A percentile compares a stretch with the other conserved stretches of the same genome.
phyloP scores from a whole-genome alignment of 1,140 invertebrate species.

The Drosophila aff. region DNA sequence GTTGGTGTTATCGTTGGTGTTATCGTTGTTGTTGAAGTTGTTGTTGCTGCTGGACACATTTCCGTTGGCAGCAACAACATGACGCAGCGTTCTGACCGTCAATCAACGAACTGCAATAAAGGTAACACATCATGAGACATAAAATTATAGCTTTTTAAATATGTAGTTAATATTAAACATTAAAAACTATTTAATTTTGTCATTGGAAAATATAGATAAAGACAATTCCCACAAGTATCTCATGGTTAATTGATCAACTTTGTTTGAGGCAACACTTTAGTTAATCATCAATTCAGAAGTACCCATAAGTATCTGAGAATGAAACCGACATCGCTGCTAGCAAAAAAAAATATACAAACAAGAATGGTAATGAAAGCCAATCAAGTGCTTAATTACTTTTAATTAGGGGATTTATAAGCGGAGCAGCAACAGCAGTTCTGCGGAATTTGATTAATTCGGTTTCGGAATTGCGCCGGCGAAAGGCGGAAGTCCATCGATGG shows the following conservation, averaged over 20 bases:
- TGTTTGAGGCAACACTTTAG: not conserved
- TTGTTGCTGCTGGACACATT: conserved; percentile 56
- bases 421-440: conserved; percentile 18
- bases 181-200: not conserved
- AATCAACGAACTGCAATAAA: conserved; percentile 43
- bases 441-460: conserved; percentile 1
- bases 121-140: not conserved
- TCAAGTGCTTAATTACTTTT: conserved; percentile 48
- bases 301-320: not conserved
- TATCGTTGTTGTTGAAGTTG: conserved; percentile 14
- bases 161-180: not conserved
- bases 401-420: conserved; percentile 70
- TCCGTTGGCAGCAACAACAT: conserved; percentile 64
- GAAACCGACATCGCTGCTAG: not conserved
- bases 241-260: not conserved
- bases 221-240: not conserved
- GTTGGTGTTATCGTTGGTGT: not conserved
- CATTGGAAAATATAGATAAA: not conserved
- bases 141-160: not conserved
- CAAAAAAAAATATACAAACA: not conserved
- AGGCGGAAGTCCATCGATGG: conserved; percentile 32
- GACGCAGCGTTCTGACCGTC: conserved; percentile 47
- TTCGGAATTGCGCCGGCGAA: conserved; percentile 24
- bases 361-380: conserved; percentile 40
- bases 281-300: not conserved